phyloP scores from a whole-genome alignment of 2,113 vertebrate species.

The Egretta garzetta region DNA sequence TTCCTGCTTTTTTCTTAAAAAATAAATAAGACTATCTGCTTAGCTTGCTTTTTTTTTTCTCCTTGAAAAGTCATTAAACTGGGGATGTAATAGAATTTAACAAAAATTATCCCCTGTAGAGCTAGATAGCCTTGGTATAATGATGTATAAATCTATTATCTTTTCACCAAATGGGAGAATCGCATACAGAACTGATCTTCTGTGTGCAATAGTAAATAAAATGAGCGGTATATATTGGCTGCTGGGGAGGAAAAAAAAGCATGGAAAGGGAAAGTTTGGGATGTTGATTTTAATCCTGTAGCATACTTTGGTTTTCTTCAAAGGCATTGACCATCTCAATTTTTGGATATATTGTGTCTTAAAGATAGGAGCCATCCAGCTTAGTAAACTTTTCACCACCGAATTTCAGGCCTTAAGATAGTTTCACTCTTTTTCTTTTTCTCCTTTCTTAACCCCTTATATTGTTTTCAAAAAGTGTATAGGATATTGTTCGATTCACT shows the following conservation, averaged over 20 bases:
- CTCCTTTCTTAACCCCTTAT: not conserved
- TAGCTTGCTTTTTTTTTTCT: not conserved
- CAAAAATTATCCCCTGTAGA: not conserved
- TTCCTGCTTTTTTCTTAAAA: not conserved
- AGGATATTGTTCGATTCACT: not conserved
- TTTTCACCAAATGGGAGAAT: not conserved
- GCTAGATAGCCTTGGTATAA: not conserved
- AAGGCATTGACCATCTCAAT: not conserved
- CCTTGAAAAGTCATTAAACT: not conserved
- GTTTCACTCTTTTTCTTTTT: not conserved
- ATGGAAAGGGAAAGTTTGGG: not conserved
- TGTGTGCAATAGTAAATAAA: not conserved
- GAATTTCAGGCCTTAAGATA: not conserved
- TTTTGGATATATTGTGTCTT: not conserved
- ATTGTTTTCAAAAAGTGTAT: not conserved
- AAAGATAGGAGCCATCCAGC: not conserved
- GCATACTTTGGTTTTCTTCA: not conserved
- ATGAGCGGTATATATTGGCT: not conserved
- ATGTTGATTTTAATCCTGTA: not conserved
- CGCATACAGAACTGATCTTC: not conserved
- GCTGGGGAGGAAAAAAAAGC: not conserved
- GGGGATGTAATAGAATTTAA: not conserved
- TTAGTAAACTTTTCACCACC: not conserved
- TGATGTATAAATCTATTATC: not conserved
- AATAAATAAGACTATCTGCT: not conserved